Conservation (phyloP, 1,140 invertebrate genomes). For the Papilio polyxenes region DNA sequence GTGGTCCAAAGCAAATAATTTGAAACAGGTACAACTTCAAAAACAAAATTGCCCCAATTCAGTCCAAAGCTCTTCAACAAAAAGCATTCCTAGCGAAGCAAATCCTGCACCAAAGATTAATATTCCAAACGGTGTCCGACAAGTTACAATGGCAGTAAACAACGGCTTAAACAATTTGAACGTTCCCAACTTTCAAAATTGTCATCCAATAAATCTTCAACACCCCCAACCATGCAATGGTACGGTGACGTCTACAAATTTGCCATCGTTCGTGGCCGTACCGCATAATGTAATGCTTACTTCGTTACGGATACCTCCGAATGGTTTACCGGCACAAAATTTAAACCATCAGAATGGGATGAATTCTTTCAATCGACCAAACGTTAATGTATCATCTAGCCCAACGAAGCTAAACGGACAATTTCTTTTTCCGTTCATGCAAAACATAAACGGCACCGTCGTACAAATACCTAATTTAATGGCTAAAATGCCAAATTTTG, state of each 20-base stretch:
- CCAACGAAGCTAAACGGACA: constrained; percentile 77
- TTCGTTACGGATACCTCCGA: constrained; percentile 79
- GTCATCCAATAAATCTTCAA: constrained; percentile 68
- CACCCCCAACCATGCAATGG: constrained; percentile 65
- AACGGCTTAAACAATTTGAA: constrained; percentile 66
- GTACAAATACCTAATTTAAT: constrained; percentile 79
- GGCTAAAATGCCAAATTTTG: constrained; percentile 77
- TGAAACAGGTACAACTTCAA: constrained; percentile 74
- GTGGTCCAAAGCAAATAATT: constrained; percentile 76
- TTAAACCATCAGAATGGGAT: constrained; percentile 68
- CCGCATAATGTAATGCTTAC: constrained; percentile 79
- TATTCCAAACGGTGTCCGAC: constrained; percentile 70
- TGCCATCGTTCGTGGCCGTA: constrained; percentile 71
- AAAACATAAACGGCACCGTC: constrained; percentile 78
- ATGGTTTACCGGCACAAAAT: constrained; percentile 66
- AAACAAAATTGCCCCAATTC: constrained; percentile 72
- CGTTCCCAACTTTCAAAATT: constrained; percentile 72
- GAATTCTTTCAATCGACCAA: constrained; percentile 67
- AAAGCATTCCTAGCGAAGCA: constrained; percentile 56
- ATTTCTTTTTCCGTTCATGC: constrained; percentile 77
- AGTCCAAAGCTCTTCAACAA: constrained; percentile 50
- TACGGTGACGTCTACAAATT: constrained; percentile 65
- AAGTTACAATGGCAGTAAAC: constrained; percentile 72
- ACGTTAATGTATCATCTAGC: constrained; percentile 71
- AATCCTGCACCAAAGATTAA: constrained; percentile 67